Evolutionary conservation across 2,113 vertebrate species (phyloP), one percentile per base, ranked within the genome.

Genomic region (Garra rufa): DNA sequence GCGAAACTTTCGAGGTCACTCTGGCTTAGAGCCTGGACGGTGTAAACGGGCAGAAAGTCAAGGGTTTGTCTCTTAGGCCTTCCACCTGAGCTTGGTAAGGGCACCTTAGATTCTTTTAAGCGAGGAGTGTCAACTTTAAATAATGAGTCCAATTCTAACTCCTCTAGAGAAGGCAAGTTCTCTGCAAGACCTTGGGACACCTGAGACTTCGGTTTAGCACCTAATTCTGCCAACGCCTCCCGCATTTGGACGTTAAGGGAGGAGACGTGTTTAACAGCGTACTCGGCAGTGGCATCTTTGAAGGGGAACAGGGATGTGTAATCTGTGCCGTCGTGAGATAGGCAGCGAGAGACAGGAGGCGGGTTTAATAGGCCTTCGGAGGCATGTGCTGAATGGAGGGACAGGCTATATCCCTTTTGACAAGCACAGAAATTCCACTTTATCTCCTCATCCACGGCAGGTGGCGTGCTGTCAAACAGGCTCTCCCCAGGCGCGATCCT

Each of bases 401-500:
- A 82, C 34, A 86, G 48, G 11, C 69, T 77, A 71, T 77, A 89
- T 15, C 63, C 83, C 77, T 86, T 91, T 14, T 88, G 89, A 85
- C 94, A 97, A 61, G 79, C 88, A 85, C 94, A 95, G 90, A 94
- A 95, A 19, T 91, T 88, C 82, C 83, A 88, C 82, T 91, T 85
- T 57, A 88, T 63, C 86, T 89, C 71, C 70, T 89, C 86, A 0
- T 88, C 81, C 2, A 75, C 86, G 77, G 71, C 77, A 5, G 83
- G 83, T 10, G 91, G 89, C 14, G 70, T 91, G 86, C 83, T 94
- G 88, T 96, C 94, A 90, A 96, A 96, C 75, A 95, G 91, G 89
- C 94, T 96, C 88, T 93, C 92, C 50, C 94, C 93, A 34, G 94
- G 90, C 85, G 92, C 90, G 87, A 96, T 91, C 92, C 95, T 96